Evolutionary conservation across 2,888 invertebrate genomes (phyloP), one percentile per base, ranked within the genome.

Genomic region (Zaprionus obscuricornis): DNA sequence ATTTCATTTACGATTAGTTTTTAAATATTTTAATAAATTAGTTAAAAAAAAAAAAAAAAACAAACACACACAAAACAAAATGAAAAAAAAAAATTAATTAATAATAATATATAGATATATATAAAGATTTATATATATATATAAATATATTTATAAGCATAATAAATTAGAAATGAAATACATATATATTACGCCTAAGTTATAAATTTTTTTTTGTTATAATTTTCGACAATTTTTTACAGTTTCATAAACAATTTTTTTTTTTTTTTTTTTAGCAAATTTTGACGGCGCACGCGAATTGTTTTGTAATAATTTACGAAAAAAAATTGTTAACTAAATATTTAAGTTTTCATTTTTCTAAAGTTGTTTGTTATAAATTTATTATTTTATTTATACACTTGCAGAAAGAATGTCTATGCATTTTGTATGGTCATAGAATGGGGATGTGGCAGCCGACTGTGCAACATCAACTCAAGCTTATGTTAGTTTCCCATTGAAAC

Each of bases 21-120:
- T 58, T 55, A 55, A 64, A 39, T 55, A 50, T 66, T 47, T 69
- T 59, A 77, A 77, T 77, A 77, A 77, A 77, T 77, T 71, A 76
- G 65, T 77, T 74, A 62, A 74, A 47, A 50, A 68, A 64, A 65
- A 54, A 49, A 77, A 58, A 54, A 56, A 54, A 52, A 57, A 63
- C 55, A 63, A 42, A 43, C 60, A 52, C 14, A 27, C 40, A 40
- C 42, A 29, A 14, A 10, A 11, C 14, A 14, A 22, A 47, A 60
- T 42, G n/a, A n/a, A n/a, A n/a, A n/a, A n/a, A n/a, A n/a, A n/a
- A n/a, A n/a, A n/a, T n/a, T 29, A 29, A 2, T 3, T 13, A 7
- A 46, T 42, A 26, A 46, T 55, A 34, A 46, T 49, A 55, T 20
- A 47, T n/a, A n/a, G n/a, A n/a, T n/a, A n/a, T n/a, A 42, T 33